Percentiles rank a stretch among this genome's conserved stretches.
These are phyloP conservation scores for Ptilorrhoa leucosticta DNA, from an alignment of 2,113 vertebrate species.

Conservation along the genomic window DNA sequence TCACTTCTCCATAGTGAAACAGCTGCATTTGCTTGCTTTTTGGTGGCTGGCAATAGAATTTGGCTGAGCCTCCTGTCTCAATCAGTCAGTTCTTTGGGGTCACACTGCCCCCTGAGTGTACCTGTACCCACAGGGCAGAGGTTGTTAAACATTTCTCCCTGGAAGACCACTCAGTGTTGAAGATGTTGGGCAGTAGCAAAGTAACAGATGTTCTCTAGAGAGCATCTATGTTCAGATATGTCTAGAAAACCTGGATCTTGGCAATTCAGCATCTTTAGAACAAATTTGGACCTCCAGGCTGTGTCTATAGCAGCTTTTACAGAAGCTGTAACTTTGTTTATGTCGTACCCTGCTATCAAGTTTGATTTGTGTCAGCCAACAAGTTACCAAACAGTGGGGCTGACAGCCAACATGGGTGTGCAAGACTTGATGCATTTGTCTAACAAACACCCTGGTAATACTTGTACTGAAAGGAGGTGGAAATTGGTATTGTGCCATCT, in stretches of 20 bases:
- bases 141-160: neutral
- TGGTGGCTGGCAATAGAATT: neutral
- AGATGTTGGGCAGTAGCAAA: neutral
- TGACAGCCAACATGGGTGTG: neutral
- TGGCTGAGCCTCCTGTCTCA: neutral
- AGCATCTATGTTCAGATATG: neutral
- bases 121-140: neutral
- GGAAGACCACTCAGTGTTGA: neutral
- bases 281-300: neutral
- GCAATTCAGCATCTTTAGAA: neutral
- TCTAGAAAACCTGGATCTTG: neutral
- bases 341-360: neutral
- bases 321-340: neutral
- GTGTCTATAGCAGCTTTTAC: neutral
- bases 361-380: neutral
- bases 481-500: neutral
- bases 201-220: neutral
- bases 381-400: neutral
- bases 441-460: neutral
- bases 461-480: neutral
- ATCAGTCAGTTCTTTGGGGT: neutral
- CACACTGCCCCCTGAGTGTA: neutral
- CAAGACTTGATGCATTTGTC: neutral
- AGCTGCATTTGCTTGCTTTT: neutral
- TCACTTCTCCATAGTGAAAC: neutral